Evolutionary conservation across 2,888 invertebrate genomes (phyloP).

Genomic region (Tetranychus piercei): DNA sequence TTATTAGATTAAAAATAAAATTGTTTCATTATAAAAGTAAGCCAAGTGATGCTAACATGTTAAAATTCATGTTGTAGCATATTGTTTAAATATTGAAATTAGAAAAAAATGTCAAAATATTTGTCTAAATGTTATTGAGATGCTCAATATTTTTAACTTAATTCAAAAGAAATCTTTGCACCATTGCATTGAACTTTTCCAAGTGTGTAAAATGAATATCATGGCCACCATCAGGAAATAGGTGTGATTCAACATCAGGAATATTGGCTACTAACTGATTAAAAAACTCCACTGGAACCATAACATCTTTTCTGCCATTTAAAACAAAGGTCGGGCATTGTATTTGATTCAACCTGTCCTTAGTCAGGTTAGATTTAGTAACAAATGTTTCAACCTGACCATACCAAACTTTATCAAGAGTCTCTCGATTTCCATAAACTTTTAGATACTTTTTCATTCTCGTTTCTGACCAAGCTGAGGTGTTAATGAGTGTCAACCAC

Average conservation of each 20-base stretch:
- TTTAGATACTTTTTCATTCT: neutral
- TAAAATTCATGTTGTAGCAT: no score
- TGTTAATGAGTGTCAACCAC: neutral
- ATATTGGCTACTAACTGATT: conserved; percentile 51
- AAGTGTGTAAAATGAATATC: conserved; percentile 61
- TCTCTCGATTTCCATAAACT: neutral
- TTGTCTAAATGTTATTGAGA: no score
- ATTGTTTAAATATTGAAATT: no score
- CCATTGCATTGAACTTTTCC: conserved; percentile 55
- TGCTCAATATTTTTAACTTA: neutral
- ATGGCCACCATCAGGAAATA: conserved; percentile 65
- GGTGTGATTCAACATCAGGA: conserved; percentile 46
- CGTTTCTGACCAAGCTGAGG: neutral
- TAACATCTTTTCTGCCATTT: conserved; percentile 61
- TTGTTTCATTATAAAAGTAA: no score
- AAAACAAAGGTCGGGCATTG: conserved; percentile 57
- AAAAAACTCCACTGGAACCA: conserved; percentile 55
- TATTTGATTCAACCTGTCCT: conserved; percentile 33
- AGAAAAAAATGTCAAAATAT: no score
- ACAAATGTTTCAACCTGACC: no score
- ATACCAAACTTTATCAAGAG: neutral
- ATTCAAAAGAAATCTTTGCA: conserved; percentile 44
- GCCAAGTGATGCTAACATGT: no score
- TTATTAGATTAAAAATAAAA: no score
- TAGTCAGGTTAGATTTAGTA: neutral